Percentiles rank a stretch among this genome's conserved stretches.
phyloP scores from a whole-genome alignment of 2,888 invertebrate genomes.

The Cylloceria caligata region DNA sequence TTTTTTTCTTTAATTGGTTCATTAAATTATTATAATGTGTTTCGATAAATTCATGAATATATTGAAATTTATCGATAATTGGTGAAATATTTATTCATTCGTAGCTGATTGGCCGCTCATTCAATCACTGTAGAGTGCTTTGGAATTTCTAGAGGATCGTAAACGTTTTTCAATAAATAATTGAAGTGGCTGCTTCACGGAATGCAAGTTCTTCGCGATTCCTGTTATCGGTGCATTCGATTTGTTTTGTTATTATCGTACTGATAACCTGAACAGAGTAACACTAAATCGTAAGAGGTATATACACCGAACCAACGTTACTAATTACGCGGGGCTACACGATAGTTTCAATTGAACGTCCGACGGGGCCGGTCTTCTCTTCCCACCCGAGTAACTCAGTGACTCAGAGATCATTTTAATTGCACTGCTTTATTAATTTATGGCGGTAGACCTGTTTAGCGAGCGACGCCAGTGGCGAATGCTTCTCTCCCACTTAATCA shows the following conservation, averaged over 20 bases:
- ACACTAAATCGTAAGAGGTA: constrained; percentile 1
- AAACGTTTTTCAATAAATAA: not conserved
- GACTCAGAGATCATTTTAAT: constrained; percentile 68
- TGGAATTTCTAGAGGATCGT: not conserved
- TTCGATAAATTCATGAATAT: not conserved
- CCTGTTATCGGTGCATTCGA: constrained; percentile 1
- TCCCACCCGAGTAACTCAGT: constrained; percentile 24
- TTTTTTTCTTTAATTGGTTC: not conserved
- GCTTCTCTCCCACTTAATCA: constrained; percentile 23
- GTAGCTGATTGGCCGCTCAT: not conserved
- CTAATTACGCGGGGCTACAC: constrained; percentile 27
- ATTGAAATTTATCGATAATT: not conserved
- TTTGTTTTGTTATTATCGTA: not conserved
- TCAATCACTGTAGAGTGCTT: not conserved
- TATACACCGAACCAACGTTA: constrained; percentile 26
- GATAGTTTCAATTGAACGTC: constrained; percentile 35
- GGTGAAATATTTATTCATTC: not conserved
- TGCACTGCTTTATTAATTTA: constrained; percentile 68
- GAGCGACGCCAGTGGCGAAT: constrained; percentile 28
- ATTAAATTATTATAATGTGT: not conserved
- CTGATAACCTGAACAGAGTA: constrained; percentile 18
- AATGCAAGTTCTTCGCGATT: not conserved
- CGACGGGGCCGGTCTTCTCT: constrained; percentile 13
- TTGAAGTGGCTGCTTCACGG: constrained; percentile 15
- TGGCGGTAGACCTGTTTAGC: constrained; percentile 44